phyloP scores from a whole-genome alignment of 2,888 invertebrate species.

The Amitus sp. region DNA sequence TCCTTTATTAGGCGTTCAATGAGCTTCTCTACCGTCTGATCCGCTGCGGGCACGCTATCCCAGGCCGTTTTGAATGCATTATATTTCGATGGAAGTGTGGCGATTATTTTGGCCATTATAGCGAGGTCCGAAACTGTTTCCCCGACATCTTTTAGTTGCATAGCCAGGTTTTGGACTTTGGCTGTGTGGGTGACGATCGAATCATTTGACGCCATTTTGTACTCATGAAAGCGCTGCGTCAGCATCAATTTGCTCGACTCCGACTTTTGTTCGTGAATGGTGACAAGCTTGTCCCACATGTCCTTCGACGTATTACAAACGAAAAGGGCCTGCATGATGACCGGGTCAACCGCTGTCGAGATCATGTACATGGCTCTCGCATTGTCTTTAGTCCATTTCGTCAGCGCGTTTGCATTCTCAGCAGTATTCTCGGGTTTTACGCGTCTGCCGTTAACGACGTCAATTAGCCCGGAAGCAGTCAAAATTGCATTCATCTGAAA shows the following conservation, averaged over 20 bases:
- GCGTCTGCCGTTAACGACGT: slow-evolving; percentile 24
- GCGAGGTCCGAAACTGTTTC: slow-evolving; percentile 29
- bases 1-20: slow-evolving; percentile 37
- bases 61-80: slow-evolving; percentile 40
- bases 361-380: slow-evolving; percentile 37
- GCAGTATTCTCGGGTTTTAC: slow-evolving; percentile 20
- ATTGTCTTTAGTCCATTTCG: slow-evolving; percentile 32
- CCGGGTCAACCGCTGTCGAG: slow-evolving; percentile 29
- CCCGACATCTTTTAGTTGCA: slow-evolving; percentile 33
- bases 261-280: slow-evolving; percentile 39
- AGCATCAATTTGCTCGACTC: slow-evolving; percentile 34
- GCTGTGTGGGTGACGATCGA: slow-evolving; percentile 47
- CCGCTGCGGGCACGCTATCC: slow-evolving; percentile 27
- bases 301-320: slow-evolving; percentile 25
- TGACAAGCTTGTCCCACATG: slow-evolving; percentile 35
- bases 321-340: slow-evolving; percentile 29
- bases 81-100: slow-evolving; percentile 37
- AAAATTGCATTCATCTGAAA: slow-evolving; percentile 8
- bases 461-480: slow-evolving; percentile 25
- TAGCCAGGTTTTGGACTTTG: slow-evolving; percentile 47
- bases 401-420: slow-evolving; percentile 15
- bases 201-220: slow-evolving; percentile 36
- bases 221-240: slow-evolving; percentile 36
- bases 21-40: slow-evolving; percentile 33
- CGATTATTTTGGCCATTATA: slow-evolving; percentile 42